Evolutionary conservation across 2,113 vertebrate species (phyloP), one percentile per base, ranked within the genome.

Genomic region (Pterocles gutturalis): DNA sequence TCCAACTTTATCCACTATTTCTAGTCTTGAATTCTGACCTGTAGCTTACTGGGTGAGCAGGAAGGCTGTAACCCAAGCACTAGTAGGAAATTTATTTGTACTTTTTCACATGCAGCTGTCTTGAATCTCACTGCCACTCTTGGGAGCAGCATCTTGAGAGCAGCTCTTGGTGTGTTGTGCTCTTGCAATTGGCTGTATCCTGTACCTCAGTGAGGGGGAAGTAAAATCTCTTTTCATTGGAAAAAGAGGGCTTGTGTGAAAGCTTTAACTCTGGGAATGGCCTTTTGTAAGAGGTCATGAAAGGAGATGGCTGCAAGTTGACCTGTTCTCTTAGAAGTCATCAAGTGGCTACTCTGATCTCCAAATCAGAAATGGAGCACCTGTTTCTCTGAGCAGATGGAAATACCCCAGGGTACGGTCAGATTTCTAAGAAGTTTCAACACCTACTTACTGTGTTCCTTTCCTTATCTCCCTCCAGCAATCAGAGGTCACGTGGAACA

Each of bases 391-490:
- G 43, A 78, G 75, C 19, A 89, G 67, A n/a, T 86, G 88, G 83
- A 83, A 90, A 41, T 12, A 69, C 83, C 49, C 46, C 76, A 34
- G 55, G 78, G 77, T 33, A 22, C 0, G 9, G 38, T 73, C 51
- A 78, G 48, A 34, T 64, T 87, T 58, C 85, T 53, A 29, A 80
- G 60, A 58, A 51, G 21, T 85, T 89, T 95, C 84, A 93, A 45
- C 95, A 92, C 83, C 80, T 90, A 7, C 94, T 89, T 45, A 45
- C 53, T 3, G 0, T 21, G 16, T 46, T 85, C 22, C 75, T 95
- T 85, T 49, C 67, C 92, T 91, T 88, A 76, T 87, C 70, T 93
- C 36, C 79, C 55, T 64, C 38, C 71, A 90, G 95, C 79, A 60
- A 7, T 67, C 19, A 2, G 36, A 79, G 87, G 79, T 77, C 62